Evolutionary conservation across 2,113 vertebrate species (phyloP), one percentile per base, ranked within the genome.

Genomic region (Coptodon bakossiorum): DNA sequence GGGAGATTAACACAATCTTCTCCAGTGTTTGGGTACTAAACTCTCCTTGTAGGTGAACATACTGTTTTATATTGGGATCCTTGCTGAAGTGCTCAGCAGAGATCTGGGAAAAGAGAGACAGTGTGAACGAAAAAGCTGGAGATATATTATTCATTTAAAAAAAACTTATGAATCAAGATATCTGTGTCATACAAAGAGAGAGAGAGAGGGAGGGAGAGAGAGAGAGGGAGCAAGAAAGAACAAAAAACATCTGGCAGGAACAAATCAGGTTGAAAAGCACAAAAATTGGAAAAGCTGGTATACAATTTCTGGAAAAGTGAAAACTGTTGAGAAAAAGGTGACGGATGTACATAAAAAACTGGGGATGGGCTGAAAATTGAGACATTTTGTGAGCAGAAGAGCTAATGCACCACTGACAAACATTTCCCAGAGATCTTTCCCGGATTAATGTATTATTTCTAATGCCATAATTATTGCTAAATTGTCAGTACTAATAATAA

Each of bases 1-100:
- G 94, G 43, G 94, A 93, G 43, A 96, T 87, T 53, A 96, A 61
- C n/a, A 95, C 91, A 14, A 92, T 59, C 61, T 92, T 95, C 84
- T 96, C 93, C 84, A 96, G 76, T 5, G 22, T 6, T 6, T 17
- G 29, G 16, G 38, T 61, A 19, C 85, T 83, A 24, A 94, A 94
- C 6, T 56, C 53, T 40, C 94, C 95, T 85, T 86, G 82, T 53
- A 96, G 80, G 63, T 91, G 81, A 24, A 95, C 94, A 82, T 92
- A 95, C 45, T 96, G 95, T 34, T 95, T 94, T 16, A n/a, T 6
- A 3, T 24, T 66, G 22, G 89, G 85, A 13, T 95, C 86, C 11
- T 27, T 86, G 3, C 57, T 81, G 48, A 96, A 93, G 4, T 16
- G 8, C 1, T 3, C 63, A 8, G 54, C 34, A 4, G 91, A 68